Conservation (phyloP, 2,888 invertebrate genomes). For the Entomobrya multifasciata region DNA sequence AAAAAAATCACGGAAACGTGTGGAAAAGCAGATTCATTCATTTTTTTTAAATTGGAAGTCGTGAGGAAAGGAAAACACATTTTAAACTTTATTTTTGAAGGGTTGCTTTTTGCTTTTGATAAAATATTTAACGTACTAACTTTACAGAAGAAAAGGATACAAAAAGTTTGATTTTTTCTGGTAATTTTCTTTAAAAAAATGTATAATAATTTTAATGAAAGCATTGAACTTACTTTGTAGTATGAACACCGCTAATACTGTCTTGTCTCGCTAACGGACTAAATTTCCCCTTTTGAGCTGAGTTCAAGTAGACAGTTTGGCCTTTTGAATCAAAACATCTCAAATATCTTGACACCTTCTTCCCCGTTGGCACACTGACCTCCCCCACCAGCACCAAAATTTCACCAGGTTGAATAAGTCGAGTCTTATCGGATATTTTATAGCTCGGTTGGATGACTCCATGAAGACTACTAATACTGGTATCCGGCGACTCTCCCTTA, state of each 20-base stretch:
- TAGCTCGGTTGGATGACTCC: conserved; percentile 82
- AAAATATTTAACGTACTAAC: too few species aligned
- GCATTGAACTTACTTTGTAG: conserved; percentile 84
- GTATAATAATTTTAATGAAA: too few species aligned
- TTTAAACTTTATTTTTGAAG: too few species aligned
- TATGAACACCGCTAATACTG: conserved; percentile 96
- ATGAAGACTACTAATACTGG: conserved; percentile 82
- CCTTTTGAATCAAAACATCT: conserved; percentile 93
- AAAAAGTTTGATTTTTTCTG: too few species aligned
- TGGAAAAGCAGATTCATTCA: conserved; percentile 3
- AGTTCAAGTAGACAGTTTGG: conserved; percentile 87
- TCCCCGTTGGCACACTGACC: conserved; percentile 82
- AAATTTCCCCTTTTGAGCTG: conserved; percentile 92
- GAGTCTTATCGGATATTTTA: conserved; percentile 82
- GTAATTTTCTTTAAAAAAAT: too few species aligned
- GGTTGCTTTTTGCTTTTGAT: too few species aligned
- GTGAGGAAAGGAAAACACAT: too few species aligned
- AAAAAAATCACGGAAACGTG: conserved; percentile 37
- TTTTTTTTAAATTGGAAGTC: too few species aligned
- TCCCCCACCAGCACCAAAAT: conserved; percentile 90
- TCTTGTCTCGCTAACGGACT: conserved; percentile 93
- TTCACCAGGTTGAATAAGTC: conserved; percentile 91
- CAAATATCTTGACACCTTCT: conserved; percentile 87
- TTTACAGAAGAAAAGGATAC: too few species aligned
- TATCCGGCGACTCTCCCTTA: conserved; percentile 85